Conservation (phyloP, 1,140 invertebrate genomes). For the Lycorma delicatula region DNA sequence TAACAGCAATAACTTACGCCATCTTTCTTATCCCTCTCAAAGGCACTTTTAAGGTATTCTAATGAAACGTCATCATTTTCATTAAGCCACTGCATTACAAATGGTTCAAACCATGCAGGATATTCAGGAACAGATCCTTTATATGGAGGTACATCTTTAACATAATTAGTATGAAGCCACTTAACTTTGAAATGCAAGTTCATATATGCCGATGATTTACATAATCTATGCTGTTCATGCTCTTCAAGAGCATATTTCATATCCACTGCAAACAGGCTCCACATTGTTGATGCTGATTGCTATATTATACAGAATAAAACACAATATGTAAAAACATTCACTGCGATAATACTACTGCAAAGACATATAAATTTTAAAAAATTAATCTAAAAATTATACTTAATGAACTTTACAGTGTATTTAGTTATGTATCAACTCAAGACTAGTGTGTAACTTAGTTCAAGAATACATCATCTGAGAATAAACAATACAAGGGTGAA, state of each 20-base stretch:
- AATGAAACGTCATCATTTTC: slow-evolving; percentile 99
- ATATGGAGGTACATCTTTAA: slow-evolving; percentile 95
- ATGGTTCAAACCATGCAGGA: slow-evolving; percentile 99
- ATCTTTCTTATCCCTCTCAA: slow-evolving; percentile 97
- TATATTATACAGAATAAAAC: slow-evolving; percentile 47
- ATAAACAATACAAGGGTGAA: no score
- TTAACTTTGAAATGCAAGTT: slow-evolving; percentile 99
- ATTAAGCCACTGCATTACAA: slow-evolving; percentile 99
- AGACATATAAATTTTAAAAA: no score
- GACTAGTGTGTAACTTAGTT: no score
- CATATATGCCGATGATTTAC: slow-evolving; percentile 98
- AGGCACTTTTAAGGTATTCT: slow-evolving; percentile 97
- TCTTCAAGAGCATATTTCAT: slow-evolving; percentile 98
- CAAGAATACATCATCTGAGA: no score
- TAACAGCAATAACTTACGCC: slow-evolving; percentile 84
- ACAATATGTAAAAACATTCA: no score
- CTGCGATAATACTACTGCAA: no score
- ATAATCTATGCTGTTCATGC: slow-evolving; percentile 85
- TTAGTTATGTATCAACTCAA: no score
- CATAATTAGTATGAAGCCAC: slow-evolving; percentile 97
- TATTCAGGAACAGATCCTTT: slow-evolving; percentile 81
- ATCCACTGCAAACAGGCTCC: slow-evolving; percentile 94
- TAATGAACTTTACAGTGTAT: no score
- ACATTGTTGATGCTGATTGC: slow-evolving; percentile 94
- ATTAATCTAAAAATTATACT: no score